phyloP scores from a whole-genome alignment of 1,140 invertebrate genomes.

The Pachyrhynchus sulphureomaculatus region DNA sequence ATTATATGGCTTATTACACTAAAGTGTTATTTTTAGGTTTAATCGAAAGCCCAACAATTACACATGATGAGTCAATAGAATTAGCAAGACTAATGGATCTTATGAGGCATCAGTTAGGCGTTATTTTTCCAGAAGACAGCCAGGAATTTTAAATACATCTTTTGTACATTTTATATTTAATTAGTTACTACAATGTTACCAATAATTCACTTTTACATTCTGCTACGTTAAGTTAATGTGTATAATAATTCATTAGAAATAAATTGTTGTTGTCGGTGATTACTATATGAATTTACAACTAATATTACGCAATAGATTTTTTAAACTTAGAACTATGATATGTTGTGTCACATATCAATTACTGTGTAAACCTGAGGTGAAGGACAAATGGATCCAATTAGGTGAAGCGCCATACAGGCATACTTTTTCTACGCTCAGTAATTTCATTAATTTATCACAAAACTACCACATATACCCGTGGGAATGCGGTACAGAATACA shows the following conservation, averaged over 20 bases:
- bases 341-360: too few relatives aligned
- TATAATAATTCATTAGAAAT: not conserved
- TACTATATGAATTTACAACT: not conserved
- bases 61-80: slow-evolving; percentile 61
- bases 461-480: too few relatives aligned
- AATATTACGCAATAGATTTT: not conserved
- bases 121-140: slow-evolving; percentile 59
- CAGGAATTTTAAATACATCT: slow-evolving; percentile 18
- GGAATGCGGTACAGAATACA: too few relatives aligned
- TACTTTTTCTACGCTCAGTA: too few relatives aligned
- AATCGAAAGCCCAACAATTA: slow-evolving; percentile 61
- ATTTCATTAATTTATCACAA: too few relatives aligned
- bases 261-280: too few relatives aligned
- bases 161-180: not conserved
- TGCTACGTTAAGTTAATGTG: not conserved
- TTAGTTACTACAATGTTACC: not conserved
- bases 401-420: too few relatives aligned
- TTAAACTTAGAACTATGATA: too few relatives aligned
- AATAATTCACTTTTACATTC: not conserved
- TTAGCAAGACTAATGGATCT: slow-evolving; percentile 67
- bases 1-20: too few relatives aligned
- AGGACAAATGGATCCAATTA: too few relatives aligned
- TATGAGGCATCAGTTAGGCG: slow-evolving; percentile 66
- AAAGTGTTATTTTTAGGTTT: slow-evolving; percentile 55
- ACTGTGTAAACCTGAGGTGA: too few relatives aligned